Conservation (phyloP, 2,113 vertebrate species). For the Anseranas semipalmata region DNA sequence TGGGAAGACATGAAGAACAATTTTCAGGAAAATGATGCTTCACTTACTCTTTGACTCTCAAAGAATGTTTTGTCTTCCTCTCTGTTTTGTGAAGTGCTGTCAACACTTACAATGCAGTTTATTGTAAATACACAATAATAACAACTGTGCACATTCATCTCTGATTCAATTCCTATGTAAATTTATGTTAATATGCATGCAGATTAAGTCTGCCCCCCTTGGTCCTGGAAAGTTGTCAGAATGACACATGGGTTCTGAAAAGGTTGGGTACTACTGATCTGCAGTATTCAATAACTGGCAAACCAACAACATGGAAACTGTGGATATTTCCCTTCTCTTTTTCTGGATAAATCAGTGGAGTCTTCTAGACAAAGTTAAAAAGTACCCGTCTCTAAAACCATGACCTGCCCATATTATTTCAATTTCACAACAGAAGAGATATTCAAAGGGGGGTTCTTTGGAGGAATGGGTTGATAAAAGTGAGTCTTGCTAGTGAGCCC, state of each 20-base stretch:
- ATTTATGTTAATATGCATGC: conserved; percentile 60
- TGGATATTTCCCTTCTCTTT: neutral
- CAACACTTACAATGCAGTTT: conserved; percentile 66
- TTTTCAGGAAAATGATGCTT: conserved; percentile 28
- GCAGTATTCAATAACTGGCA: neutral
- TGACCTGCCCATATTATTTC: neutral
- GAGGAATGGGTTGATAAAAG: neutral
- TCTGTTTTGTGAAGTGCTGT: conserved; percentile 61
- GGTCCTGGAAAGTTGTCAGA: conserved; percentile 59
- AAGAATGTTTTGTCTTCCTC: conserved; percentile 49
- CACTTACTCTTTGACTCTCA: conserved; percentile 49
- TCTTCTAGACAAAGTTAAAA: neutral
- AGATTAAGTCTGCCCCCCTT: conserved; percentile 50
- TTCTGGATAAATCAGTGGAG: neutral
- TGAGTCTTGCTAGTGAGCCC: neutral
- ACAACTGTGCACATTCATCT: conserved; percentile 58
- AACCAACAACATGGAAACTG: neutral
- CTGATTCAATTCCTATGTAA: conserved; percentile 56
- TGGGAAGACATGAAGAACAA: neutral
- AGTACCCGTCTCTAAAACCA: neutral
- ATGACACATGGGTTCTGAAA: conserved; percentile 61
- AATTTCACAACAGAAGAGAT: neutral
- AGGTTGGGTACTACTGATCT: conserved; percentile 43
- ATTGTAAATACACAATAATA: conserved; percentile 74
- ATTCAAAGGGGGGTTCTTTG: neutral